A percentile compares a stretch with the other conserved stretches of the same genome.
These are phyloP conservation scores for Patella caerulea DNA, from an alignment of 2,888 invertebrate genomes.

Conservation along the genomic window DNA sequence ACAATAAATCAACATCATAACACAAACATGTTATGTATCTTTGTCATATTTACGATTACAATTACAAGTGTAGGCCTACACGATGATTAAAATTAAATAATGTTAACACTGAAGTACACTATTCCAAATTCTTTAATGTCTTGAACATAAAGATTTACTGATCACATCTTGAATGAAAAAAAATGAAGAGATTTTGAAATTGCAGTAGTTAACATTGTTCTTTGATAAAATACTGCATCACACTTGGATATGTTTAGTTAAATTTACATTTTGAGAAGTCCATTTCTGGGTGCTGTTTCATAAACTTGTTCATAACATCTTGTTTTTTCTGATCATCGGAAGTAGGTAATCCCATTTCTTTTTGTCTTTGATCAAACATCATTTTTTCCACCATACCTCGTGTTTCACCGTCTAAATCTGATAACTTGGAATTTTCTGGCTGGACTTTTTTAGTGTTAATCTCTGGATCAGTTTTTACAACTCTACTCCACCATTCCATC, in stretches of 20 bases:
- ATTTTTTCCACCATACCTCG: slow-evolving; percentile 98
- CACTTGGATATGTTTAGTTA: slow-evolving; percentile 11
- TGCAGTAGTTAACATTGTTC: no score
- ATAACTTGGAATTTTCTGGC: slow-evolving; percentile 95
- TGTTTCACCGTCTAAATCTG: slow-evolving; percentile 98
- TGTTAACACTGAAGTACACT: no score
- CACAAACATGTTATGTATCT: no score
- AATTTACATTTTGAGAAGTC: slow-evolving; percentile 99
- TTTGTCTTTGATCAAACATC: slow-evolving; percentile 99
- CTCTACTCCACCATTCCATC: slow-evolving; percentile 98
- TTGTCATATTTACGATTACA: no score
- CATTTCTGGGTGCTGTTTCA: slow-evolving; percentile 99
- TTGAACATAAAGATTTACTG: no score
- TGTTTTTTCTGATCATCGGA: slow-evolving; percentile 98
- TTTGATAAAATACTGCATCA: no score
- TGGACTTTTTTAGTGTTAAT: slow-evolving; percentile 98
- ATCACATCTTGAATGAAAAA: no score
- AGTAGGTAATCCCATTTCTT: slow-evolving; percentile 93
- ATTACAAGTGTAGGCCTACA: no score
- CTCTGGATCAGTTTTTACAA: slow-evolving; percentile 93
- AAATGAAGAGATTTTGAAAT: no score
- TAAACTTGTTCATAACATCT: slow-evolving; percentile 96
- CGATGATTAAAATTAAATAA: no score
- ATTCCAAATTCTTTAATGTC: no score
- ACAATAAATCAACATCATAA: no score